Evolutionary conservation across 2,888 invertebrate species (phyloP).

Genomic region (Leucania comma): DNA sequence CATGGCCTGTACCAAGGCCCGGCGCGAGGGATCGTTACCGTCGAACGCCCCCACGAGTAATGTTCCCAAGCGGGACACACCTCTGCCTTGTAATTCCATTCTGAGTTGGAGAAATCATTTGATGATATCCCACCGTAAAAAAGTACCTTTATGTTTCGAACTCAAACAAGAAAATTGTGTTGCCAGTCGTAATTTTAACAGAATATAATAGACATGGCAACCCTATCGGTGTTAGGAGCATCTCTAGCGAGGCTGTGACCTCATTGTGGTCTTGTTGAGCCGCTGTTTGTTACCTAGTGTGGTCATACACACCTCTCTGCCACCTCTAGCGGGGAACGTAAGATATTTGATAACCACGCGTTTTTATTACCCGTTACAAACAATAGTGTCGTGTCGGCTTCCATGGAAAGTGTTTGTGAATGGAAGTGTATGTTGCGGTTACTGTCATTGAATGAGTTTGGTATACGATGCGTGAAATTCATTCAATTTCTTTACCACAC

Average conservation of each 20-base stretch:
- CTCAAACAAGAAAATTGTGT: constrained; percentile 10
- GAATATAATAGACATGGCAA: constrained; percentile 38
- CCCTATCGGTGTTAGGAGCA: constrained; percentile 62
- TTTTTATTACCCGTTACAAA: constrained; percentile 52
- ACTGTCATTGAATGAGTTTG: neutral
- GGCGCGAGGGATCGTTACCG: too few relatives aligned
- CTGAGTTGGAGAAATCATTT: too few relatives aligned
- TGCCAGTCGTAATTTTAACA: constrained; percentile 28
- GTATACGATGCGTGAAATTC: constrained; percentile 3
- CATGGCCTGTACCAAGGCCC: too few relatives aligned
- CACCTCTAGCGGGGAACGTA: neutral
- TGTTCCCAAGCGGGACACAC: too few relatives aligned
- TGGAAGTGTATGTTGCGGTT: constrained; percentile 13
- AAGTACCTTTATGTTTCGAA: neutral
- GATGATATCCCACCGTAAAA: too few relatives aligned
- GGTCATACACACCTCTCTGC: constrained; percentile 42
- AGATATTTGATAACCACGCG: constrained; percentile 56
- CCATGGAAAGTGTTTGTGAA: constrained; percentile 35
- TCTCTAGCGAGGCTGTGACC: constrained; percentile 60
- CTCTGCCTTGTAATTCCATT: too few relatives aligned
- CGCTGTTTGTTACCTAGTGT: constrained; percentile 63
- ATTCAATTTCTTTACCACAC: neutral
- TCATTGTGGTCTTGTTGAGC: constrained; percentile 61
- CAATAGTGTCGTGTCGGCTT: constrained; percentile 34
- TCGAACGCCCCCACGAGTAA: too few relatives aligned